phyloP scores from a whole-genome alignment of 2,888 invertebrate genomes.

The Periphyllus acericola region DNA sequence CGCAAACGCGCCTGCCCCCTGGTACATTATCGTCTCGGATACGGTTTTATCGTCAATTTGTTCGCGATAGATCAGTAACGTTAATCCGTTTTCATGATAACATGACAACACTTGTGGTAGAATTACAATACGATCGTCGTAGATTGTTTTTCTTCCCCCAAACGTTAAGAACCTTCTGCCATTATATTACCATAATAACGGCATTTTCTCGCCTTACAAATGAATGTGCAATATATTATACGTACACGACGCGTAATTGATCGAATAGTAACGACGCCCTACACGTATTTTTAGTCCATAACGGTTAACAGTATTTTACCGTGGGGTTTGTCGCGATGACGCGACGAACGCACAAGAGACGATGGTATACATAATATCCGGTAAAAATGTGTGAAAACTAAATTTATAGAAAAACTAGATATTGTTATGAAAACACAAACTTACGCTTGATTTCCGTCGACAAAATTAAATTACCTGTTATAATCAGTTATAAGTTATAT shows the following conservation, averaged over 20 bases:
- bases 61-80: neutral
- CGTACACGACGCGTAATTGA: neutral
- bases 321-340: neutral
- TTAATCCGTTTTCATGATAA: slow-evolving; percentile 2
- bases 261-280: neutral
- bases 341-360: too few species aligned
- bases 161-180: neutral
- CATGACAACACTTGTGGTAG: neutral
- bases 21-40: neutral
- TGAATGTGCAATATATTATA: neutral
- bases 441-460: too few species aligned
- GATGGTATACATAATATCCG: neutral
- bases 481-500: too few species aligned
- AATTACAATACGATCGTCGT: neutral
- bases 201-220: neutral
- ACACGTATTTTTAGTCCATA: neutral
- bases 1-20: neutral
- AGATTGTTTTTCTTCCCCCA: neutral
- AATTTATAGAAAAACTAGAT: neutral
- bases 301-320: neutral
- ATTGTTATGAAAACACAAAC: neutral
- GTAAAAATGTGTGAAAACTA: neutral
- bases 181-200: neutral
- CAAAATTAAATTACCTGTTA: too few species aligned
- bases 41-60: slow-evolving; percentile 25